Percentiles rank a stretch among this genome's conserved stretches.
Conservation (phyloP, 1,140 invertebrate species). For the Callitettix versicolor region DNA sequence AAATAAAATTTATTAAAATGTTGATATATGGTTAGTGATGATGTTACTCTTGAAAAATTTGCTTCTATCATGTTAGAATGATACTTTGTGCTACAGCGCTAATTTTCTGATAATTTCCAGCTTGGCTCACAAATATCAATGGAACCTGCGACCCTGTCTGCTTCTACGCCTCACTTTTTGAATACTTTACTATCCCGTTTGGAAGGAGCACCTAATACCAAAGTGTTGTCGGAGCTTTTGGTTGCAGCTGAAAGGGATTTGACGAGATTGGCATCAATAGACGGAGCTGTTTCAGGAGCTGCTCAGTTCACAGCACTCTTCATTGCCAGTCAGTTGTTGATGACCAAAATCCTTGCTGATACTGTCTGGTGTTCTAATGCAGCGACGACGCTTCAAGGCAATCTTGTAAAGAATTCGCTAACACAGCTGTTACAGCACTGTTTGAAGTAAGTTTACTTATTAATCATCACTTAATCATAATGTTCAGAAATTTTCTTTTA, state of each 20-base stretch:
- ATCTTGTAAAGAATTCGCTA: slow-evolving; percentile 43
- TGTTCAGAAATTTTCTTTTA: too few relatives aligned
- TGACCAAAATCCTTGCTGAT: slow-evolving; percentile 32
- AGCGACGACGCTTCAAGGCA: slow-evolving; percentile 38
- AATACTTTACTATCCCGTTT: slow-evolving; percentile 60
- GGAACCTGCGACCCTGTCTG: slow-evolving; percentile 29
- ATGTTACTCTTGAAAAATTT: too few relatives aligned
- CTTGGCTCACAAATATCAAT: not conserved
- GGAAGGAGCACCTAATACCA: slow-evolving; percentile 47
- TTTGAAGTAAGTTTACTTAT: slow-evolving; percentile 44
- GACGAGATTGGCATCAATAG: slow-evolving; percentile 32
- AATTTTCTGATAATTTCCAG: not conserved
- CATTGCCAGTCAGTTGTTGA: slow-evolving; percentile 49
- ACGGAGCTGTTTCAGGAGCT: slow-evolving; percentile 40
- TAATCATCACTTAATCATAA: too few relatives aligned
- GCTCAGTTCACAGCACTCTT: slow-evolving; percentile 79
- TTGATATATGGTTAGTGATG: too few relatives aligned
- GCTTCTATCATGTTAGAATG: too few relatives aligned
- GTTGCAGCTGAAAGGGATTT: slow-evolving; percentile 62
- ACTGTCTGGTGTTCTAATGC: slow-evolving; percentile 37
- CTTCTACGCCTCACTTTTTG: slow-evolving; percentile 42
- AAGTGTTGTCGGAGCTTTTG: slow-evolving; percentile 50
- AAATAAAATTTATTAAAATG: too few relatives aligned
- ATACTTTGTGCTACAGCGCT: too few relatives aligned
- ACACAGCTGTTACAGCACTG: slow-evolving; percentile 58